Evolutionary conservation across 1,140 invertebrate genomes (phyloP), one percentile per base, ranked within the genome.

Genomic region (Hylaeus volcanicus): DNA sequence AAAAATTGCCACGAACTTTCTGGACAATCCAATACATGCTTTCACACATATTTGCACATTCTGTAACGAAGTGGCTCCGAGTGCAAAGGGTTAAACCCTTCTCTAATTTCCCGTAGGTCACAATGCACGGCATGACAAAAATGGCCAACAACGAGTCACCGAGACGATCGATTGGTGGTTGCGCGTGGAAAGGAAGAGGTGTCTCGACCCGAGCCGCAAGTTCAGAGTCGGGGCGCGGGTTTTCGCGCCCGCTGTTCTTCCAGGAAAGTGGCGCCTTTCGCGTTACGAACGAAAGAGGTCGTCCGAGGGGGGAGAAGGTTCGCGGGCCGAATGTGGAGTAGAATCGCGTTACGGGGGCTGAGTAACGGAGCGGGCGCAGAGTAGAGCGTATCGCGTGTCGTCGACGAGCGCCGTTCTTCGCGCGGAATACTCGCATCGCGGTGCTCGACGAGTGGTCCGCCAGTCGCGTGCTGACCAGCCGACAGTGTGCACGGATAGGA

Each of bases 341-440:
- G 86, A 90, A 92, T 92, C 76, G 76, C 81, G 80, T 85, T 80
- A 85, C 76, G 83, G 73, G 82, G 74, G 78, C 86, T 84, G 80
- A 89, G 86, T 92, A 92, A 92, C 90, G 90, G 90, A 88, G 87
- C 81, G 89, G 84, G 81, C 79, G 81, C 85, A 74, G 88, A 88
- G 78, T 88, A 87, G 87, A 91, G 86, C 86, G 89, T 85, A 90
- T 87, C 89, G 86, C 82, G 86, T 86, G 87, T 85, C 86, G 88
- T 80, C 74, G 69, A 56, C 74, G 75, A n/a, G 55, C 48, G 55
- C 37, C n/a, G 55, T 77, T 56, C 66, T 3, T 41, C 84, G 81
- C 82, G 77, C 66, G 63, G 81, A 75, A 71, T 79, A 73, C 14
- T 26, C 26, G 26, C 26, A 26, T 48, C 55, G 45, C 69, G n/a